Conservation (phyloP, 2,797 vertebrate species). For the Paedocypris micromegethes region DNA sequence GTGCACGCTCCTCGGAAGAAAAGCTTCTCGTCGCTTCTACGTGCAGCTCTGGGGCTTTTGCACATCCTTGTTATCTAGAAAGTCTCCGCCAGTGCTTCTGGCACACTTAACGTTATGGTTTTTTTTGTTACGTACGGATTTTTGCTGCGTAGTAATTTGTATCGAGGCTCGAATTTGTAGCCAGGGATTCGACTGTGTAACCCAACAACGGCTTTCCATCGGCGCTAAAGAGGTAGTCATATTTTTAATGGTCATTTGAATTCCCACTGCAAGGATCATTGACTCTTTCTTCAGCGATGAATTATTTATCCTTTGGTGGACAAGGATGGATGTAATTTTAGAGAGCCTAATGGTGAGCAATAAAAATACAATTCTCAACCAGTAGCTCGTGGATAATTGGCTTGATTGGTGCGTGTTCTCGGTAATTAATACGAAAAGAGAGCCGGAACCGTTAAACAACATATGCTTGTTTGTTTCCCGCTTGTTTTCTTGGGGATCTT, state of each 20-base stretch:
- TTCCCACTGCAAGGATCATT: constrained; percentile 44
- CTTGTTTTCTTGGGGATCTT: constrained; percentile 14
- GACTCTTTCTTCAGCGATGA: constrained; percentile 35
- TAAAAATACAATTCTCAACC: constrained; percentile 36
- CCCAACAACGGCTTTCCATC: constrained; percentile 5
- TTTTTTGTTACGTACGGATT: background rate
- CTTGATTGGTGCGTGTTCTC: constrained; percentile 36
- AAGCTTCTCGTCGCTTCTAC: constrained; percentile 33
- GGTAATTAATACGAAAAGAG: constrained; percentile 36
- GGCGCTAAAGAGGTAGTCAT: constrained; percentile 11
- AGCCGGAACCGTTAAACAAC: constrained; percentile 24
- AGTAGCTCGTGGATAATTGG: constrained; percentile 33
- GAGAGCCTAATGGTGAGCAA: constrained; percentile 17
- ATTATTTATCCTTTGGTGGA: constrained; percentile 38
- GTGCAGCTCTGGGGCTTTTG: constrained; percentile 43
- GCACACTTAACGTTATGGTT: too few relatives aligned
- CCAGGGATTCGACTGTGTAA: background rate
- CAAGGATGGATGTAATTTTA: constrained; percentile 40
- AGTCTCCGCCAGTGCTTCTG: constrained; percentile 1
- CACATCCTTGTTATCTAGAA: constrained; percentile 40
- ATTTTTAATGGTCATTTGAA: constrained; percentile 35
- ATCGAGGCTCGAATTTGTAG: constrained; percentile 1
- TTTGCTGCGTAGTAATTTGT: background rate
- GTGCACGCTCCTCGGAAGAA: constrained; percentile 20
- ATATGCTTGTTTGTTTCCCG: constrained; percentile 33